Percentiles rank a stretch among this genome's conserved stretches.
phyloP scores from a whole-genome alignment of 2,797 vertebrate genomes.

The Molossus molossus region DNA sequence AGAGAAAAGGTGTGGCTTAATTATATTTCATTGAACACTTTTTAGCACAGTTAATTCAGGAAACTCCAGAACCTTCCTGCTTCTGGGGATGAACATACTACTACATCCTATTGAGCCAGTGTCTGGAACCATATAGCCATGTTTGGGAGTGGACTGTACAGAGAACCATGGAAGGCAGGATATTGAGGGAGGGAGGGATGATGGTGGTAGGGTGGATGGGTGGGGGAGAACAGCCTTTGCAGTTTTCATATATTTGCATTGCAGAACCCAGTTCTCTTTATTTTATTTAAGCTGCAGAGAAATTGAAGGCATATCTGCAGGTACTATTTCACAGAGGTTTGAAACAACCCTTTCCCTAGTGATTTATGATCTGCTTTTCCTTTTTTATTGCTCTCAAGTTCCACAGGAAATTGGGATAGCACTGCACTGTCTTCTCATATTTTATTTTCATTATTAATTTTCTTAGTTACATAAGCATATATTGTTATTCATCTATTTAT shows the following conservation, averaged over 20 bases:
- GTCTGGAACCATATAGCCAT: not conserved
- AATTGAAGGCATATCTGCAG: not conserved
- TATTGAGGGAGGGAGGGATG: not conserved
- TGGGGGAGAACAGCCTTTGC: not conserved
- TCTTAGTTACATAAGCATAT: not conserved
- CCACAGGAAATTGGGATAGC: not conserved
- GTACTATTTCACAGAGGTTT: not conserved
- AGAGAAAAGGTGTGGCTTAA: not conserved
- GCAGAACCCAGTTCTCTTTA: not conserved
- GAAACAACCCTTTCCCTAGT: not conserved
- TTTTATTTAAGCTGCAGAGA: not conserved
- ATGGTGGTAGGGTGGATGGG: rapidly evolving
- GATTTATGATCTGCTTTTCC: not conserved
- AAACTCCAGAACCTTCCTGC: not conserved
- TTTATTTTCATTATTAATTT: not conserved
- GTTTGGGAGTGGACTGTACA: not conserved
- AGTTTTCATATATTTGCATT: not conserved
- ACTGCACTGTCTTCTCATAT: not conserved
- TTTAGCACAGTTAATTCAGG: not conserved
- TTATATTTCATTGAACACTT: not conserved
- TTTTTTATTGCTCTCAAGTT: not conserved
- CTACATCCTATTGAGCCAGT: not conserved
- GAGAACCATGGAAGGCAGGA: not conserved
- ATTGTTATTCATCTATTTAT: not conserved
- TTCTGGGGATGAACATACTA: not conserved